Base-by-base conservation (phyloP, 2,797 vertebrate genomes). In the Tympanoctomys barrerae region DNA sequence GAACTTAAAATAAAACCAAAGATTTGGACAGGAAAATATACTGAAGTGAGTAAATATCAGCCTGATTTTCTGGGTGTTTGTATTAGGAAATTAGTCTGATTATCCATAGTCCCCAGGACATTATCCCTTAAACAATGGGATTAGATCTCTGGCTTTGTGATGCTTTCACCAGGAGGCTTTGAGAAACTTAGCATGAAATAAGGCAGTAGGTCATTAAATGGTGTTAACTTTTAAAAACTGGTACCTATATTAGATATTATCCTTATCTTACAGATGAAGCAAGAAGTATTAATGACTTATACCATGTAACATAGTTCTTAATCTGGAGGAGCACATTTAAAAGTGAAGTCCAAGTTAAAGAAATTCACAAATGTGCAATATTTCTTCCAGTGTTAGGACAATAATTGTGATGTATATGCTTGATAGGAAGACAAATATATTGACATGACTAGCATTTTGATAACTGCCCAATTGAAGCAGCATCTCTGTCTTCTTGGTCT, bases 1-100 rank as follows among this genome's bases (percentile, higher is more conserved):
- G 11, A 9, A 70, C 82, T 88, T 83, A 91, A 97, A 96, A 90
- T 90, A 36, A 94, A 97, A 81, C 2, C 83, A 31, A 70, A 24
- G 7, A 42, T 86, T 39, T 59, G 5, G 94, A 71, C 26, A 85
- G 13, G 22, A 92, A 49, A 54, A 95, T 36, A 95, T 42, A 24
- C 57, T 93, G 1, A 64, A 70, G 8, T 46, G 5, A 36, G 33
- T 89, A 54, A 59, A 81, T 80, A 36, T 70, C 11, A 68, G 39
- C 46, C 39, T 1, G 28, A 1, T 83, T 62, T 84, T 42, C 36
- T 87, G 36, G 14, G 10, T 39, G 61, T 78, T 87, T 22, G 2
- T 85, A 26, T 21, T 64, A 54, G 80, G 11, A 89, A 49, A 77
- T 77, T 52, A 42, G 9, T 4, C 14, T 28, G 8, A 14, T 4